Evolutionary conservation across 2,888 invertebrate species (phyloP).

Genomic region (Arctia plantaginis): DNA sequence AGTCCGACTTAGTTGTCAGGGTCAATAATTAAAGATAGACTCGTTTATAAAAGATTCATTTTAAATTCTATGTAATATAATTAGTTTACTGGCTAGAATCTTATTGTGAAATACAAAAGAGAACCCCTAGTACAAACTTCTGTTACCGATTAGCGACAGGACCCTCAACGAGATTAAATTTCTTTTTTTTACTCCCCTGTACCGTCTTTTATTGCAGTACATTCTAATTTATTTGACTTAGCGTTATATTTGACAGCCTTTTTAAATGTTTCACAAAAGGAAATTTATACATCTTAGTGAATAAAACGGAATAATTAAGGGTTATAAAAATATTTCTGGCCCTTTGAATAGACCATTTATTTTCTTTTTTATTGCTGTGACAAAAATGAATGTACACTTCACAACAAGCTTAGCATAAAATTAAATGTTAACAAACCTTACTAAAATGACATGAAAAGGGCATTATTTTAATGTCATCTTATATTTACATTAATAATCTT

Average conservation of each 20-base stretch:
- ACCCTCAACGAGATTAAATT: constrained; percentile 64
- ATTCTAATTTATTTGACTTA: constrained; percentile 63
- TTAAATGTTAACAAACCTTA: not conserved
- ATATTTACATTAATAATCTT: not conserved
- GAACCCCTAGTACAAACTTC: constrained; percentile 61
- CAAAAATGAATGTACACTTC: constrained; percentile 14
- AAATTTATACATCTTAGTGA: constrained; percentile 37
- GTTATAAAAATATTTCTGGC: constrained; percentile 28
- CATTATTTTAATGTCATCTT: not conserved
- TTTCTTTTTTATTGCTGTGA: constrained; percentile 21
- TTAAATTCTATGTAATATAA: not conserved
- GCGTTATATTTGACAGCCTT: constrained; percentile 55
- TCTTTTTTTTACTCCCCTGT: constrained; percentile 60
- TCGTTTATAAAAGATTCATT: too few species aligned
- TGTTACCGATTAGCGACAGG: constrained; percentile 66
- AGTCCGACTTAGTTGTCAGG: too few species aligned
- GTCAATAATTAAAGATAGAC: too few species aligned
- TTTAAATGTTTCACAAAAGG: constrained; percentile 36
- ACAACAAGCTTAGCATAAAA: constrained; percentile 8
- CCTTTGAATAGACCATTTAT: constrained; percentile 23
- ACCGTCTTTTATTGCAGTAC: constrained; percentile 54
- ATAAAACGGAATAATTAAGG: constrained; percentile 38
- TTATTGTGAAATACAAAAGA: constrained; percentile 24
- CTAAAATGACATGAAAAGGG: not conserved
- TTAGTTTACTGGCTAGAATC: constrained; percentile 25